Conservation (phyloP, 1,140 invertebrate genomes). For the Drosophila insularis region DNA sequence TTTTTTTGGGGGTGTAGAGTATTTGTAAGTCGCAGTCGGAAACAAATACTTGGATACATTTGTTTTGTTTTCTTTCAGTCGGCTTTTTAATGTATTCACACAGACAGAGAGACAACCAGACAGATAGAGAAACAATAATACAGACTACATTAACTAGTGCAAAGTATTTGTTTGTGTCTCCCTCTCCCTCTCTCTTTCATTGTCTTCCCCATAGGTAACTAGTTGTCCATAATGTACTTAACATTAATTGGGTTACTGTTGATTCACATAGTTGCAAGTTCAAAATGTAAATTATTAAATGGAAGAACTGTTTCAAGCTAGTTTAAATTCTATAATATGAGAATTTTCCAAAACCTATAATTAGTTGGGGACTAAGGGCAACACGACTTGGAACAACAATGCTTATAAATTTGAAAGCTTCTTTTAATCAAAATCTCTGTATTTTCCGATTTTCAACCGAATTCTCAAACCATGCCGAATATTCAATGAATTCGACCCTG, state of each 20-base stretch:
- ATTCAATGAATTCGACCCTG: too few species aligned
- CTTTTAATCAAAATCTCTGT: too few species aligned
- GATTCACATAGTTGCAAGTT: not conserved
- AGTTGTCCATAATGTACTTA: constrained; percentile 12
- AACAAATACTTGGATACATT: not conserved
- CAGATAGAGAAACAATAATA: not conserved
- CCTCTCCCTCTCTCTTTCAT: not conserved
- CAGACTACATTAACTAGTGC: not conserved
- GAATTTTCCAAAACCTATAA: not conserved
- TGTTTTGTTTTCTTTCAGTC: not conserved
- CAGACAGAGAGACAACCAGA: not conserved
- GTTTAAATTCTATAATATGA: not conserved
- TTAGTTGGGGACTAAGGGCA: too few species aligned
- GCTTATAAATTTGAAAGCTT: too few species aligned
- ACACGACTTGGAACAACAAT: too few species aligned
- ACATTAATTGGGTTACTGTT: constrained; percentile 12
- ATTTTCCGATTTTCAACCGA: too few species aligned
- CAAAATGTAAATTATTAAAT: not conserved
- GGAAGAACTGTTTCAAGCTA: not conserved
- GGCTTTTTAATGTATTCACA: not conserved
- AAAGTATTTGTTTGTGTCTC: not conserved
- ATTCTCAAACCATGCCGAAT: too few species aligned
- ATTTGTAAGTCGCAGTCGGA: not conserved
- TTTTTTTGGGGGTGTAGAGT: not conserved
- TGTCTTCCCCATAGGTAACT: not conserved